Base-by-base conservation (phyloP, 1,140 invertebrate genomes). In the Trichonephila inaurata region DNA sequence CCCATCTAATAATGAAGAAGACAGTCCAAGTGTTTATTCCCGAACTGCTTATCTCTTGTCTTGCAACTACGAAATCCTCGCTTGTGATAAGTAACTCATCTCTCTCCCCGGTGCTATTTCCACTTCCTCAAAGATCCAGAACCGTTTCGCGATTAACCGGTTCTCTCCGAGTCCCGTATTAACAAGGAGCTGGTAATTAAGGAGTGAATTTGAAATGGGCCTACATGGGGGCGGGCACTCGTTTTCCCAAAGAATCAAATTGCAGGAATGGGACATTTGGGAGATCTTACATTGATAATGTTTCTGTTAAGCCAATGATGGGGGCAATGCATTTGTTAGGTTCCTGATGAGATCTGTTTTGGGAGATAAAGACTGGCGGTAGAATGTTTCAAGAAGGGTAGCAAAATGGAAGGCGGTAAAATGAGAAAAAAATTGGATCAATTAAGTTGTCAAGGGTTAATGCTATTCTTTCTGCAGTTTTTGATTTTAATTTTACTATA, bases 111-210 rank as follows among this genome's bases (percentile, higher is more conserved):
- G 82, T 85, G 44, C 82, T 58, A 85, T 85, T 85, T 51, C 82
- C 82, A 85, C 44, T 85, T 85, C 72, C 82, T 85, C 82, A 44
- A 85, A 60, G 58, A 85, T 44, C 18, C 82, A 58, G 28, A 51
- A 51, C 62, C 21, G 62, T 16, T 40, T 28, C 82, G 19, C 82
- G 58, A 85, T 85, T 85, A 85, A 51, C 82, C 40, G 82, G 40
- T 18, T 19, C 51, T n/a, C 86, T 58, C 61, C 28, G 21, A n/a
- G 60, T 88, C 86, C 86, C 51, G 40, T 85, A 44, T 85, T 85
- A 85, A 85, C 82, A 62, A 64, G 86, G 61, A 88, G 86, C 62
- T 60, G 61, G 86, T 88, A 88, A 88, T 88, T 88, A 88, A 58
- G 51, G 86, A 64, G 86, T 60, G 86, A 64, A 33, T 88, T 88